Percentiles rank a stretch among this genome's conserved stretches.
These are phyloP conservation scores for Ectemnius cavifrons DNA, from an alignment of 2,888 invertebrate genomes.

Conservation along the genomic window DNA sequence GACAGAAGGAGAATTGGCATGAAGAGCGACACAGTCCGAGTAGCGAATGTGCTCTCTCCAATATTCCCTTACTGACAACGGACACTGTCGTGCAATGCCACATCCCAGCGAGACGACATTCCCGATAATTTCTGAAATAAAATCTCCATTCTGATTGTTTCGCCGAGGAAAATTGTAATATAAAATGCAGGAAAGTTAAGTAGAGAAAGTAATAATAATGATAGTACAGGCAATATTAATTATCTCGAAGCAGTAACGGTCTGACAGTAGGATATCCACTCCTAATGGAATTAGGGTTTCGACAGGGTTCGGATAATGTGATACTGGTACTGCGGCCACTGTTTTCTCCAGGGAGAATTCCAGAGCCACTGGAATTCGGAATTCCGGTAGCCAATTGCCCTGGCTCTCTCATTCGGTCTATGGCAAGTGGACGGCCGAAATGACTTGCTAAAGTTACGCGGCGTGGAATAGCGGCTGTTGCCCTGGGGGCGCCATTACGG, in stretches of 20 bases:
- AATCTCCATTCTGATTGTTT: too few relatives aligned
- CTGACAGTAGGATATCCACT: constrained; percentile 8
- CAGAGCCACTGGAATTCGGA: constrained; percentile 30
- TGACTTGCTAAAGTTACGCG: constrained; percentile 32
- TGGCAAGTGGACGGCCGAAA: constrained; percentile 26
- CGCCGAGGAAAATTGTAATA: too few relatives aligned
- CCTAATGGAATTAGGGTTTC: constrained; percentile 52
- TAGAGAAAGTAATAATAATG: constrained; percentile 6
- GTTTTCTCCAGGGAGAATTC: constrained; percentile 37
- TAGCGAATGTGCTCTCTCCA: constrained; percentile 28
- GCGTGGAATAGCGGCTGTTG: constrained; percentile 21
- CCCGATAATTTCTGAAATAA: too few relatives aligned
- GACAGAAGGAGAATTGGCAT: constrained; percentile 59
- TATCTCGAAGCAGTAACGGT: background rate
- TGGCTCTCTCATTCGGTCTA: constrained; percentile 14
- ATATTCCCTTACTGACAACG: constrained; percentile 35
- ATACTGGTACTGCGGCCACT: constrained; percentile 30
- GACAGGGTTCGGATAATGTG: constrained; percentile 44
- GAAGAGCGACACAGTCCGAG: constrained; percentile 52
- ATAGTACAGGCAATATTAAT: constrained; percentile 4
- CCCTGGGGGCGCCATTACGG: background rate
- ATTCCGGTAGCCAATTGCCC: constrained; percentile 26
- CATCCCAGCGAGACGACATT: too few relatives aligned
- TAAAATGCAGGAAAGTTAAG: too few relatives aligned
- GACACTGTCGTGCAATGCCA: constrained; percentile 5